Base-by-base conservation (phyloP, 2,888 invertebrate genomes). In the Psylliodes chrysocephalus region DNA sequence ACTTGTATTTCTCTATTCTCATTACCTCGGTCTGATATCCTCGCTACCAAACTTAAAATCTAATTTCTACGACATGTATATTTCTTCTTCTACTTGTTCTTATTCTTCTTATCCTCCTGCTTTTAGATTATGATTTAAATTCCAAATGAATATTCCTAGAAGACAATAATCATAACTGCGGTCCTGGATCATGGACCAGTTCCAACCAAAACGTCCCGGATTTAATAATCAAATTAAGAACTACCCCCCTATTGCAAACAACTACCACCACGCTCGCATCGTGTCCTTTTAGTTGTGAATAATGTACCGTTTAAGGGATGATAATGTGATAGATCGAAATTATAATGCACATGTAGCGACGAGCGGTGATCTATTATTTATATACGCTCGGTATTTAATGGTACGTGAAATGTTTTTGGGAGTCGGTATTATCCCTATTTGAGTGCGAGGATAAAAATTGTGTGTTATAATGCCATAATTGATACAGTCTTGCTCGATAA, bases 321-420 rank as follows among this genome's bases (percentile, higher is more conserved):
- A 71, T 75, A 76, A 77, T 71, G 74, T 76, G 75, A 77, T 76
- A 75, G 75, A 76, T 76, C 72, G 72, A 75, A 71, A 70, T 72
- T 72, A 71, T 72, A 70, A 74, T 75, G 74, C 15, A 19, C 25
- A 38, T 54, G 49, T 49, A 59, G 49, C 49, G 40, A 59, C 49
- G 49, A 47, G 40, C 33, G 44, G 30, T 55, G 46, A 56, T 56
- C 56, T 56, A 56, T 47, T 57, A 56, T 57, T 42, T 4, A 4
- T 55, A 56, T 33, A 47, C 35, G 25, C 69, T 64, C 66, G 70
- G 64, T 64, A 73, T 72, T 78, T 77, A 79, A 79, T 78, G 79
- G 78, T 66, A 71, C 75, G 75, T 77, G 73, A 77, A 79, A 79
- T 79, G 73, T 72, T 62, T 47, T 49, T 42, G 38, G 57, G 60